phyloP scores from a whole-genome alignment of 2,113 vertebrate genomes.

The Canis aureus region DNA sequence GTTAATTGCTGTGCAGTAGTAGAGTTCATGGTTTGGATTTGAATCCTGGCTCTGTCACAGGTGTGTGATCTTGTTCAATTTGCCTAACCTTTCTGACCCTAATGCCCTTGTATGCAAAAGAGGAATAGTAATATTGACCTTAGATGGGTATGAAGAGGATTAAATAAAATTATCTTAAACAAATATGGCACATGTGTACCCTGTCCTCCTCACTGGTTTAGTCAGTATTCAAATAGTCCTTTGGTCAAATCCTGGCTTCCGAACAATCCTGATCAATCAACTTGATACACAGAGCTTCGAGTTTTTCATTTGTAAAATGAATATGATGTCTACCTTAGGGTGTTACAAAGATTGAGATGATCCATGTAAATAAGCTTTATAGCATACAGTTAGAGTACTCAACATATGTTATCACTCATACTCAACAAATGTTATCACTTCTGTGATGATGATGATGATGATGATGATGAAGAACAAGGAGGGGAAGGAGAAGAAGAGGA shows the following conservation, averaged over 20 bases:
- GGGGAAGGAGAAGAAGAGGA: neutral
- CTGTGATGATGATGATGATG: neutral
- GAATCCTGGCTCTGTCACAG: neutral
- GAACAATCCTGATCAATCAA: neutral
- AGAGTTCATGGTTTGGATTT: neutral
- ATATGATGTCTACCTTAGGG: neutral
- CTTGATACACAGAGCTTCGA: neutral
- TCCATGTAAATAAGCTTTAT: neutral
- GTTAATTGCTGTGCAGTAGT: neutral
- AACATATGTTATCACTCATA: neutral
- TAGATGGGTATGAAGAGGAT: neutral
- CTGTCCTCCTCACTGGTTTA: neutral
- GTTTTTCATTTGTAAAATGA: constrained; percentile 13
- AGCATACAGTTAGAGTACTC: neutral
- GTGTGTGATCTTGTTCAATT: neutral
- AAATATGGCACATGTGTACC: neutral
- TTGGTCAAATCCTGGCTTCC: neutral
- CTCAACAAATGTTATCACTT: neutral
- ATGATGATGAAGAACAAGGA: neutral
- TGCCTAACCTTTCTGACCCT: constrained; percentile 1
- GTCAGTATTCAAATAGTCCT: neutral
- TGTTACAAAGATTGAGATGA: neutral
- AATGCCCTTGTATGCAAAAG: neutral
- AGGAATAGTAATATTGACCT: neutral
- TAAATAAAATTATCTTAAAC: constrained; percentile 23